Base-by-base conservation (phyloP, 2,888 invertebrate species). In the Eristalis intricaria region DNA sequence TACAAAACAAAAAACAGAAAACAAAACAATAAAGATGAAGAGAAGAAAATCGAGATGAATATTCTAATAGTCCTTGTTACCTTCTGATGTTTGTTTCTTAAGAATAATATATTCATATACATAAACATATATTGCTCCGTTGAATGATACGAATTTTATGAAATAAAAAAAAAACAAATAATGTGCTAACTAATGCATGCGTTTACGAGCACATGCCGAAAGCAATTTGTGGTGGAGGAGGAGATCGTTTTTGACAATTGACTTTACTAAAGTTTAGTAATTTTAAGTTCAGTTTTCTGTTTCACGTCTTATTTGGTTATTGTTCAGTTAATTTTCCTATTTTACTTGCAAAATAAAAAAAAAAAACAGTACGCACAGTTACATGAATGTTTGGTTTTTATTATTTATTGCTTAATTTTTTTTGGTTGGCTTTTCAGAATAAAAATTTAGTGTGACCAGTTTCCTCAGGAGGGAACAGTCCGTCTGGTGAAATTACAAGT, bases 111-210 rank as follows among this genome's bases (percentile, higher is more conserved):
- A 73, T 56, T 69, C 73, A 79, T 75, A 79, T 84, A 64, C 43
- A 66, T 63, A 69, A 78, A 71, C 68, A 58, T 66, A 80, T 63
- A 81, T 73, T 77, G 50, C 56, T 84, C 83, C 68, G 66, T 71
- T 74, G 40, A 60, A 65, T 56, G 23, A 80, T 80, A 40, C 64
- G 69, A 63, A 74, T 38, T 40, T 73, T 66, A 75, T 50, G 26
- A 60, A 50, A 19, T 19, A 50, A 60, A 23, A 58, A 22, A 1
- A 60, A 60, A 7, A 60, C 60, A 60, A 60, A 60, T 15, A 70
- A 73, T 58, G 43, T 40, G 32, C 66, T 63, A 80, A 80, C 35
- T 64, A 66, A 35, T 35, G 60, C 43, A 43, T 61, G 56, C 68
- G 26, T 60, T 29, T 76, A 80, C 19, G 7, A 50, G 50, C 50